These are phyloP conservation scores for Fistularia commersonii DNA, from an alignment of 2,797 vertebrate species.

Conservation along the genomic window DNA sequence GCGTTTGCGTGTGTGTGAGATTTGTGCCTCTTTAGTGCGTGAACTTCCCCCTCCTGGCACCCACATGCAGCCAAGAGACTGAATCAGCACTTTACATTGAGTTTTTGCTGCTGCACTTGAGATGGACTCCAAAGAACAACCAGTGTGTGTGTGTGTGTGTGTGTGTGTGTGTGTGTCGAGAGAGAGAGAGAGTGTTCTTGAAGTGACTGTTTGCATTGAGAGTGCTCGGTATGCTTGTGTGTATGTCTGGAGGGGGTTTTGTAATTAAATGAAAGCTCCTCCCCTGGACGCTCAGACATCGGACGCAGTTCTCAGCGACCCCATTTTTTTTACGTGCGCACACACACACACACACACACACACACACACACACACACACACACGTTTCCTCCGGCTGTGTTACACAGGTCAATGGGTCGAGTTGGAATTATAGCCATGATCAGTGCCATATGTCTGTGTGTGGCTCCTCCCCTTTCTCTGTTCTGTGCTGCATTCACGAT, in stretches of 20 bases:
- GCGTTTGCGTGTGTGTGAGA: slow-evolving; percentile 6
- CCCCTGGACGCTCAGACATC: slow-evolving; percentile 45
- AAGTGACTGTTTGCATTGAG: no score
- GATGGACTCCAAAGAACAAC: slow-evolving; percentile 18
- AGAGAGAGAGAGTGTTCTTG: slow-evolving; percentile 24
- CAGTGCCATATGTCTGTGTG: slow-evolving; percentile 61
- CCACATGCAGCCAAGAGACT: no score
- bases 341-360: slow-evolving; percentile 15
- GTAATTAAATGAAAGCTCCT: slow-evolving; percentile 62
- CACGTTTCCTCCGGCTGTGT: slow-evolving; percentile 41
- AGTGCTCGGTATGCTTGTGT: slow-evolving; percentile 12
- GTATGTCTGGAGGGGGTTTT: slow-evolving; percentile 6
- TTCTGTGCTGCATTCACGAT: not conserved
- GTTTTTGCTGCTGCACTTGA: slow-evolving; percentile 3
- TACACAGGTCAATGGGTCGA: slow-evolving; percentile 62
- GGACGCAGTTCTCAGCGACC: slow-evolving; percentile 49
- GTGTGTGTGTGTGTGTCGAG: slow-evolving; percentile 7
- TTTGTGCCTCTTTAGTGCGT: no score
- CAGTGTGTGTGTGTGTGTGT: slow-evolving; percentile 9
- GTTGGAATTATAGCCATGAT: slow-evolving; percentile 62
- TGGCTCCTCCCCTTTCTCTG: not conserved
- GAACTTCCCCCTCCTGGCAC: no score
- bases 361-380: slow-evolving; percentile 3
- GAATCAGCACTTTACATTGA: no score
- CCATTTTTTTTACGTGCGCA: slow-evolving; percentile 18